Evolutionary conservation across 2,888 invertebrate genomes (phyloP).

Genomic region (Ligdia adustata): DNA sequence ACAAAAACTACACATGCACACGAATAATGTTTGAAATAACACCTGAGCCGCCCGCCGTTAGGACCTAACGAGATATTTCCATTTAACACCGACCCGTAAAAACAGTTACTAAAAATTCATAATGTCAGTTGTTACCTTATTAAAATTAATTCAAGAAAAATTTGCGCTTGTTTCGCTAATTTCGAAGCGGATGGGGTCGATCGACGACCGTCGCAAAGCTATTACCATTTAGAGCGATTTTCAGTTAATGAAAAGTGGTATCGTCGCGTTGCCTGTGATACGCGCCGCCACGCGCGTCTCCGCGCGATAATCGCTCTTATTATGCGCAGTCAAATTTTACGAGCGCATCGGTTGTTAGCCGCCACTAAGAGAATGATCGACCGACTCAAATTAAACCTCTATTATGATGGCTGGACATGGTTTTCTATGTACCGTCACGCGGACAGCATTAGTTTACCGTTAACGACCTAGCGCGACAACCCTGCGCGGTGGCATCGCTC

Average conservation of each 20-base stretch:
- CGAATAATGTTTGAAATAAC: constrained; percentile 49
- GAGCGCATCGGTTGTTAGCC: constrained; percentile 74
- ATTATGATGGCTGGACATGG: constrained; percentile 62
- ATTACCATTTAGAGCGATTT: constrained; percentile 78
- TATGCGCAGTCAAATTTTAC: constrained; percentile 82
- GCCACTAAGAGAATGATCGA: constrained; percentile 72
- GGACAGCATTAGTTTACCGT: constrained; percentile 58
- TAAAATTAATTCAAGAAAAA: constrained; percentile 71
- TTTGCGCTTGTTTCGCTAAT: constrained; percentile 71
- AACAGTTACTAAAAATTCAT: constrained; percentile 61
- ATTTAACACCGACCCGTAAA: constrained; percentile 53
- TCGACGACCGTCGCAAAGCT: constrained; percentile 57
- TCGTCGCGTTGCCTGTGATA: constrained; percentile 58
- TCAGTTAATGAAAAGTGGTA: constrained; percentile 75
- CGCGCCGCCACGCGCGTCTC: constrained; percentile 62
- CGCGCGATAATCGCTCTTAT: constrained; percentile 75
- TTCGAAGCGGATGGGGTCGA: constrained; percentile 55
- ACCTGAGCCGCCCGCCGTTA: constrained; percentile 41
- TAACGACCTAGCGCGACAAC: constrained; percentile 51
- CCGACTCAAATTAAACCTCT: constrained; percentile 70
- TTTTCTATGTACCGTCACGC: constrained; percentile 62
- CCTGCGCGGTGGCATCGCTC: constrained; percentile 30
- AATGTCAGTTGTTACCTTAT: constrained; percentile 67
- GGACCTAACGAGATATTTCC: constrained; percentile 48
- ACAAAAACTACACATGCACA: constrained; percentile 35